Percentiles rank a stretch among this genome's conserved stretches.
These are phyloP conservation scores for Trinorchestia longiramus DNA, from an alignment of 1,140 invertebrate genomes.

Conservation along the genomic window DNA sequence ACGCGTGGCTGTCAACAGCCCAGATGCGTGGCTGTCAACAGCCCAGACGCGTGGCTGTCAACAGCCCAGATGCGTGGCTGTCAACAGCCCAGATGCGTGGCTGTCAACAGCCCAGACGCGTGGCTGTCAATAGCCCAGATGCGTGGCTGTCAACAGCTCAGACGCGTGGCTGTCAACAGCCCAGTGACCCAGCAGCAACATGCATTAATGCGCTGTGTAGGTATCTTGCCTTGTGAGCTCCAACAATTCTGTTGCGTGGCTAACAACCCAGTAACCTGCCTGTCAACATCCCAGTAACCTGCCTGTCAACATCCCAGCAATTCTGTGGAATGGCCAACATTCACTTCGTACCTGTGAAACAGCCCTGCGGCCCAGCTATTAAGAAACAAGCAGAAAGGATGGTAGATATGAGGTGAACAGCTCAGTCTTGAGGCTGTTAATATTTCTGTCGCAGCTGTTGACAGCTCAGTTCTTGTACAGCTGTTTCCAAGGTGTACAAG, in stretches of 20 bases:
- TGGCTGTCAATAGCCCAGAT: not conserved
- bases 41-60: not conserved
- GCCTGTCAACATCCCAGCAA: not conserved
- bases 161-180: not conserved
- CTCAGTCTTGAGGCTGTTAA: no score
- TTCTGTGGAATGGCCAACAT: no score
- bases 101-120: not conserved
- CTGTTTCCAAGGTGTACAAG: no score
- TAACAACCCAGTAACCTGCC: not conserved
- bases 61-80: not conserved
- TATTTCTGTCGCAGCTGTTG: no score
- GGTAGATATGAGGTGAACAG: no score
- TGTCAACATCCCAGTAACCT: not conserved
- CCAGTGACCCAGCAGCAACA: not conserved
- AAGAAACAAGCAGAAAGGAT: not conserved
- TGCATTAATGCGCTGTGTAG: not conserved
- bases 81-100: not conserved
- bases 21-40: not conserved
- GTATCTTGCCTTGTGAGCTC: not conserved
- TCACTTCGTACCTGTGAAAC: not conserved
- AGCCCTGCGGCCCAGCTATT: no score
- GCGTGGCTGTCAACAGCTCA: not conserved
- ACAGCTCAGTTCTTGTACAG: no score
- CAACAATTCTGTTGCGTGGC: not conserved
- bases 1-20: constrained; percentile 19